Conservation (phyloP, 2,888 invertebrate genomes). For the Carterocephalus palaemon region DNA sequence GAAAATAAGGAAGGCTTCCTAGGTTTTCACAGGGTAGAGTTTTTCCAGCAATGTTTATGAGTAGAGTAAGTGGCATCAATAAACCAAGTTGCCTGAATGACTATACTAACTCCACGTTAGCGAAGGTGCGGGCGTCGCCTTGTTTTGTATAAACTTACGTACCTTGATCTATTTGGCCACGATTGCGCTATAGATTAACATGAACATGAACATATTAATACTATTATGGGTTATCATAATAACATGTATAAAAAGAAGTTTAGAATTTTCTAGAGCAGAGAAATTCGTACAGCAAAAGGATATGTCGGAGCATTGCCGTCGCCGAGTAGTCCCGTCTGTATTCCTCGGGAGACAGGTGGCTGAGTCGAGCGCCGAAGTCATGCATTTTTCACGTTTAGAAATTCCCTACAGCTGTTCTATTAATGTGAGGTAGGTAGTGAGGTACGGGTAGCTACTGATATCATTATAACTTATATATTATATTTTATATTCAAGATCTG, state of each 20-base stretch:
- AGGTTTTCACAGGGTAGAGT: no score
- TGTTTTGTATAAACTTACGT: slow-evolving; percentile 17
- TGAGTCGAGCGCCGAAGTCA: slow-evolving; percentile 53
- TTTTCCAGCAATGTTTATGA: no score
- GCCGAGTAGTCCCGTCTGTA: slow-evolving; percentile 60
- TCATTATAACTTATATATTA: no score
- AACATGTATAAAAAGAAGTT: slow-evolving; percentile 1
- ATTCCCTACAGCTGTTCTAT: slow-evolving; percentile 63
- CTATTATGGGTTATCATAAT: slow-evolving; percentile 1
- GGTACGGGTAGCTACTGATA: no score
- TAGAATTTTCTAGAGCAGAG: not conserved
- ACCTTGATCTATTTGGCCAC: slow-evolving; percentile 8
- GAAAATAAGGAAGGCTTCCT: no score
- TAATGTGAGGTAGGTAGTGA: slow-evolving; percentile 53
- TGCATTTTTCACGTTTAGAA: slow-evolving; percentile 57
- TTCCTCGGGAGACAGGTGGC: slow-evolving; percentile 57
- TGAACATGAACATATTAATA: slow-evolving; percentile 5
- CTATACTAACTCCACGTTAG: no score
- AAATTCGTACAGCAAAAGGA: slow-evolving; percentile 40
- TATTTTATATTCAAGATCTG: no score
- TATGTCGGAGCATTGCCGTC: slow-evolving; percentile 61
- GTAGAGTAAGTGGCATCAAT: no score
- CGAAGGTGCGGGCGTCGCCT: slow-evolving; percentile 7
- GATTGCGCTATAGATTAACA: not conserved
- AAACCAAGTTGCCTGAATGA: no score